Evolutionary conservation across 2,797 vertebrate species (phyloP).

Genomic region (Trachops cirrhosus): DNA sequence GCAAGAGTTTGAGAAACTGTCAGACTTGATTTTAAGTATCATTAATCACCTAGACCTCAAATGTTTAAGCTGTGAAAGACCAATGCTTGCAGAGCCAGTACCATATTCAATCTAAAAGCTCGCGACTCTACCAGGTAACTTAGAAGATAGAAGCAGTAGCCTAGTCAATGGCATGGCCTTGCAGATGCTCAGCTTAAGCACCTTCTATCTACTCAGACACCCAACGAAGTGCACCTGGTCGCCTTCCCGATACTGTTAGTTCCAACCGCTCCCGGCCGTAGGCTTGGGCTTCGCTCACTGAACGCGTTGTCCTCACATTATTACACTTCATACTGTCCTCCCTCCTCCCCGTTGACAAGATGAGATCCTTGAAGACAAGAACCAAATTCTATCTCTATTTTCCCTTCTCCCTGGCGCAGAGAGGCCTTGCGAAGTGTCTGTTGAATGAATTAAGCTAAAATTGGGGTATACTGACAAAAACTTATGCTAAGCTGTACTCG

Average conservation of each 20-base stretch:
- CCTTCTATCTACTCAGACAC: background rate
- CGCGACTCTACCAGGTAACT: background rate
- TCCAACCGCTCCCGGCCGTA: fast-evolving
- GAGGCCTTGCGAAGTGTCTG: background rate
- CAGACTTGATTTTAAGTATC: background rate
- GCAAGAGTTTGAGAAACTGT: background rate
- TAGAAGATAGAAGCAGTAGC: background rate
- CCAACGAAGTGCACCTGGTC: background rate
- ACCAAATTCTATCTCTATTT: background rate
- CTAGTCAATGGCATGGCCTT: background rate
- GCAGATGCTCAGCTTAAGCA: background rate
- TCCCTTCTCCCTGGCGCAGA: background rate
- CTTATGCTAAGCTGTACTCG: background rate
- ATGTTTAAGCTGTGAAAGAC: background rate
- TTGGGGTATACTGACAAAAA: background rate
- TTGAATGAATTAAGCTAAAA: background rate
- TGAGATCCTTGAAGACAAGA: background rate
- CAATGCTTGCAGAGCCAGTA: background rate
- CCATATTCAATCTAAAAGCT: background rate
- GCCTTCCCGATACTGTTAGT: background rate
- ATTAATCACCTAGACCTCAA: background rate
- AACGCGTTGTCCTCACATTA: fast-evolving
- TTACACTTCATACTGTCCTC: background rate
- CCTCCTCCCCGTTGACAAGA: background rate
- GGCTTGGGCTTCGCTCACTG: background rate